phyloP scores from a whole-genome alignment of 2,888 invertebrate species.

The Patella pellucida region DNA sequence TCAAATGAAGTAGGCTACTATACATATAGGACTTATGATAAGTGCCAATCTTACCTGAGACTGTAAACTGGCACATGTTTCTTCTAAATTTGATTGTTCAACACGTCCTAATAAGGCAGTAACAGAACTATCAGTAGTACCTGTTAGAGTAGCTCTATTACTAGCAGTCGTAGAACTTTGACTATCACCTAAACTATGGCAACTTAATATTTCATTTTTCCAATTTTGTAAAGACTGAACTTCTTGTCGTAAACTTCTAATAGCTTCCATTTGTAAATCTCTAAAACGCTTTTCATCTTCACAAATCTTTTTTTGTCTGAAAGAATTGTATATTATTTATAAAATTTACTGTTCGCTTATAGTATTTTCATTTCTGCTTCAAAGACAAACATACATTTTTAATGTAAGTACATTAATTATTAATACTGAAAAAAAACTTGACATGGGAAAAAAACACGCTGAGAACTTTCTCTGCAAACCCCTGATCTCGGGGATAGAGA shows the following conservation, averaged over 20 bases:
- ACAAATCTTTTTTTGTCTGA: slow-evolving; percentile 60
- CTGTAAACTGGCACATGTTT: slow-evolving; percentile 62
- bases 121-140: slow-evolving; percentile 39
- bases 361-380: no score
- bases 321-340: neutral
- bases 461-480: no score
- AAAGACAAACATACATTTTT: no score
- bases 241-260: slow-evolving; percentile 64
- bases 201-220: slow-evolving; percentile 52
- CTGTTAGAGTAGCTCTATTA: slow-evolving; percentile 19
- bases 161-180: slow-evolving; percentile 15
- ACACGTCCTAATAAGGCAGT: slow-evolving; percentile 17
- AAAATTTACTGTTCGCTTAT: no score
- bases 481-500: no score
- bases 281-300: slow-evolving; percentile 63
- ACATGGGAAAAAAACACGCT: no score
- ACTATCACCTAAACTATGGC: slow-evolving; percentile 2
- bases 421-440: no score
- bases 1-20: no score
- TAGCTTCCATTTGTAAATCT: slow-evolving; percentile 63
- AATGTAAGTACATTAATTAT: no score
- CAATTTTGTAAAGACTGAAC: slow-evolving; percentile 59
- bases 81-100: slow-evolving; percentile 57
- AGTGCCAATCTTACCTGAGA: slow-evolving; percentile 47
- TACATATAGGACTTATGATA: no score